A percentile compares a stretch with the other conserved stretches of the same genome.
These are phyloP conservation scores for Aspidiotus rigidus DNA, from an alignment of 2,888 invertebrate genomes.

Conservation along the genomic window DNA sequence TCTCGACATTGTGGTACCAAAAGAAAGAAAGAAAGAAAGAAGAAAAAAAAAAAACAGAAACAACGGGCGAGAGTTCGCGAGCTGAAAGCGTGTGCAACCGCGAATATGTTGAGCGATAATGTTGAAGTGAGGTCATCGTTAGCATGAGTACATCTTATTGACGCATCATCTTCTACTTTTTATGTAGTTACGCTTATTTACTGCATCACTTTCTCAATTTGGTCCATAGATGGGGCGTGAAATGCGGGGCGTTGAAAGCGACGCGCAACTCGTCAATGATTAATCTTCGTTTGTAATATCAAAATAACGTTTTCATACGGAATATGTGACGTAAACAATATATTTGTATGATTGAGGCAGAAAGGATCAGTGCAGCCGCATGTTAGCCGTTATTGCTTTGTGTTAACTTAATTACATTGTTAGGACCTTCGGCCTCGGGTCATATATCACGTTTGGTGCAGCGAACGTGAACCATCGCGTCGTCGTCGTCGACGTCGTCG, in stretches of 20 bases:
- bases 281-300: slow-evolving; percentile 33
- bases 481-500: background rate
- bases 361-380: slow-evolving; percentile 33
- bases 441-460: slow-evolving; percentile 27
- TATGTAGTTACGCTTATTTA: no score
- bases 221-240: background rate
- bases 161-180: no score
- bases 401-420: slow-evolving; percentile 34
- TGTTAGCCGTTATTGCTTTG: slow-evolving; percentile 33
- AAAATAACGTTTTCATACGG: slow-evolving; percentile 29
- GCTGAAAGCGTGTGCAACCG: no score
- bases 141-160: no score
- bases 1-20: no score
- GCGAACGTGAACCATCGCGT: background rate
- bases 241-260: background rate
- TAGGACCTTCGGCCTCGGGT: slow-evolving; percentile 31
- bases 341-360: slow-evolving; percentile 23
- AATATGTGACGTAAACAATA: slow-evolving; percentile 31
- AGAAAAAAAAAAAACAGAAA: no score
- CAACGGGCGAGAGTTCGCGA: no score
- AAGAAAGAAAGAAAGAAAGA: no score
- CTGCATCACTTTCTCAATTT: no score
- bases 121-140: no score
- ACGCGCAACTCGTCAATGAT: slow-evolving; percentile 18
- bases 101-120: no score